Evolutionary conservation across 1,140 invertebrate genomes (phyloP).

Genomic region (Aplysia californica): DNA sequence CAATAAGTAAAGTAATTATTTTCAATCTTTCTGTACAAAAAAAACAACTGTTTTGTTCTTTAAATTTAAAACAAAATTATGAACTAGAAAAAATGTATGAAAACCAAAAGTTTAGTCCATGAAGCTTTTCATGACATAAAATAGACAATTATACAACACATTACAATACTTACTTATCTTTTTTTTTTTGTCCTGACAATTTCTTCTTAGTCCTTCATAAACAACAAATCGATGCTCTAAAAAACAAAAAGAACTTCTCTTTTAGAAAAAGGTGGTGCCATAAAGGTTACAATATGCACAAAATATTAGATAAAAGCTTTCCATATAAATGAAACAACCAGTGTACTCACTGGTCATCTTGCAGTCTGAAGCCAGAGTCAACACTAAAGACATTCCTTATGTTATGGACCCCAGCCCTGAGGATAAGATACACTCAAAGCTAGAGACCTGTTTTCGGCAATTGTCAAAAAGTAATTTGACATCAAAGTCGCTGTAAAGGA

Average conservation of each 20-base stretch:
- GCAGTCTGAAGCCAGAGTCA: constrained; percentile 90
- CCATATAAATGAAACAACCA: neutral
- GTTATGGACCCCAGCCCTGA: constrained; percentile 86
- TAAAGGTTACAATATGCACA: no score
- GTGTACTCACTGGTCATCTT: constrained; percentile 86
- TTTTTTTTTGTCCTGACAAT: neutral
- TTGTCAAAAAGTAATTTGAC: neutral
- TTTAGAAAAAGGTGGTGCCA: neutral
- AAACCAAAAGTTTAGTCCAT: no score
- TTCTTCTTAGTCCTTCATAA: neutral
- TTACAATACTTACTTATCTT: no score
- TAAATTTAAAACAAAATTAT: no score
- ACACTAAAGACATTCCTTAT: constrained; percentile 92
- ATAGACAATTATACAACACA: no score
- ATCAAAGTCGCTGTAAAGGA: neutral
- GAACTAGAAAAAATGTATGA: no score
- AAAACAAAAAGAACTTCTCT: neutral
- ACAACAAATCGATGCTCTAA: neutral
- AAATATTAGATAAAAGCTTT: neutral
- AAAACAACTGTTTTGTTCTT: neutral
- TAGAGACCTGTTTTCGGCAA: neutral
- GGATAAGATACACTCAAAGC: constrained; percentile 20
- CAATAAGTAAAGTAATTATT: neutral
- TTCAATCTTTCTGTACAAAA: neutral
- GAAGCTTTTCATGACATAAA: no score